Conservation (phyloP, 2,888 invertebrate species). For the Oligia latruncula region DNA sequence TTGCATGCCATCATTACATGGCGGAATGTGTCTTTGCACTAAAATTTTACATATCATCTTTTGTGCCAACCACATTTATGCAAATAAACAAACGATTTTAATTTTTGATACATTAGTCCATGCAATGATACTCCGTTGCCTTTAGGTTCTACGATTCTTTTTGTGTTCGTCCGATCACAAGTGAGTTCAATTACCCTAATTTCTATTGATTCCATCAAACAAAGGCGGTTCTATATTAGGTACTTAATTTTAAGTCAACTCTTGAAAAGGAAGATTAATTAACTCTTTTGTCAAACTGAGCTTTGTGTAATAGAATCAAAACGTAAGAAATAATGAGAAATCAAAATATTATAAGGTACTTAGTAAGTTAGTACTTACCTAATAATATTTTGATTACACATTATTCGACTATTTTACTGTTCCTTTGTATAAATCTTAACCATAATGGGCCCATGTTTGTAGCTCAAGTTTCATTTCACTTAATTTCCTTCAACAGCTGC, state of each 20-base stretch:
- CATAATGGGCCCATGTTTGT: not conserved
- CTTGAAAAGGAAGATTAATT: constrained; percentile 26
- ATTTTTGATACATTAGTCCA: not conserved
- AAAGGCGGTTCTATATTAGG: constrained; percentile 19
- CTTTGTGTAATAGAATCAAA: constrained; percentile 2
- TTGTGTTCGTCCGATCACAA: constrained; percentile 12
- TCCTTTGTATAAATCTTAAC: constrained; percentile 4
- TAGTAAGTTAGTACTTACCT: too few relatives aligned
- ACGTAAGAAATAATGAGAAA: not conserved
- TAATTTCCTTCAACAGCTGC: constrained; percentile 45
- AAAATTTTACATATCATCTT: too few relatives aligned
- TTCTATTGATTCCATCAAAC: constrained; percentile 29
- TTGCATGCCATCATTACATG: too few relatives aligned
- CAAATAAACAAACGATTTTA: too few relatives aligned
- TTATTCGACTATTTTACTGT: not conserved
- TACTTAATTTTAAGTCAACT: constrained; percentile 13
- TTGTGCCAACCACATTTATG: too few relatives aligned
- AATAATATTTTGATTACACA: too few relatives aligned
- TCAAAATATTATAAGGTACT: not conserved
- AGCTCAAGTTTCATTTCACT: constrained; percentile 29
- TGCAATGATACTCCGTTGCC: not conserved
- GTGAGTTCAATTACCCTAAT: constrained; percentile 6
- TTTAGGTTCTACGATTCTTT: constrained; percentile 8
- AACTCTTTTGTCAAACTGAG: constrained; percentile 17
- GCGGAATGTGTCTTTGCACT: too few relatives aligned